Evolutionary conservation across 2,888 invertebrate genomes (phyloP).

Genomic region (Epinotia bilunana): DNA sequence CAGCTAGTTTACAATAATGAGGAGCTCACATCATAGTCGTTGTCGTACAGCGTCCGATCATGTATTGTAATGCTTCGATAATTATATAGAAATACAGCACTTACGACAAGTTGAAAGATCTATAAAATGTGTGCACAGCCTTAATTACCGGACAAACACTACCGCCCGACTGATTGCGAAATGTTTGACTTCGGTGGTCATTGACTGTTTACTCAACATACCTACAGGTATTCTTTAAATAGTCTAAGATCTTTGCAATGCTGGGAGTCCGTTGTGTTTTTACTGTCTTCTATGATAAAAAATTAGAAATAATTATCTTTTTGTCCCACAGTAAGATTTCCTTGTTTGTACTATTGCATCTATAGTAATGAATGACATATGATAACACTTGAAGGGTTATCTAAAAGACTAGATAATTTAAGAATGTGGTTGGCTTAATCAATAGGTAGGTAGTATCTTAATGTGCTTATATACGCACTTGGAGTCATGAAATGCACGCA

Average conservation of each 20-base stretch:
- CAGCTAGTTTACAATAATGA: conserved; percentile 1
- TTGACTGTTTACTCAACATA: conserved; percentile 29
- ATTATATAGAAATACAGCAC: conserved; percentile 50
- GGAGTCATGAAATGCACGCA: no score
- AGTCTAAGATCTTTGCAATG: not conserved
- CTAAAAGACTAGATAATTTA: no score
- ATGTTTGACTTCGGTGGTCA: conserved; percentile 61
- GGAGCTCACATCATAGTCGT: conserved; percentile 7
- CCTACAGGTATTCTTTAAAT: not conserved
- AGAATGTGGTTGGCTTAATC: no score
- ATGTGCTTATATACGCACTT: no score
- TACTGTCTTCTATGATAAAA: not conserved
- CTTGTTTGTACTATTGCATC: no score
- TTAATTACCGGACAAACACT: conserved; percentile 76
- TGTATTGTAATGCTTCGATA: conserved; percentile 29
- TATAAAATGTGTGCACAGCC: conserved; percentile 74
- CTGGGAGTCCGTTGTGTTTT: not conserved
- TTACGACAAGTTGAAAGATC: conserved; percentile 73
- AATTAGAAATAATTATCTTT: not conserved
- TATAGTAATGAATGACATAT: no score
- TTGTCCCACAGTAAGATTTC: not conserved
- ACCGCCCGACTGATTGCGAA: conserved; percentile 66
- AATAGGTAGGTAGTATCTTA: no score
- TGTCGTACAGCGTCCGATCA: not conserved
- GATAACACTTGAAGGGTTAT: no score